phyloP scores from a whole-genome alignment of 2,113 vertebrate genomes.

The Piliocolobus tephrosceles region DNA sequence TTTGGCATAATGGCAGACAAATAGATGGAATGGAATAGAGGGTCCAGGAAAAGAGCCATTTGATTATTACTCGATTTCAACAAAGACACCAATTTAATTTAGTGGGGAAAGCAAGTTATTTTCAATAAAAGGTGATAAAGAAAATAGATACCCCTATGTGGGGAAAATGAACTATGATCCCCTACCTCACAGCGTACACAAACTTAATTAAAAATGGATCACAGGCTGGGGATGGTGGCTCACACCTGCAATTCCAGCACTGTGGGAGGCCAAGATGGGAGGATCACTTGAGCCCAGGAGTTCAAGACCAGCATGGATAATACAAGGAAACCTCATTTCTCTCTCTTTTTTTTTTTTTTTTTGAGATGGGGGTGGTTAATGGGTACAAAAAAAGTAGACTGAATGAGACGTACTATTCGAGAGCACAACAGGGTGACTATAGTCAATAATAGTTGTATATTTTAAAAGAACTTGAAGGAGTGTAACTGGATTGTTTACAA shows the following conservation, averaged over 20 bases:
- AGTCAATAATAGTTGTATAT: too few relatives aligned
- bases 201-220: conserved; percentile 9
- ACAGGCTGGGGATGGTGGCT: background rate
- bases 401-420: too few relatives aligned
- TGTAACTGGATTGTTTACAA: too few relatives aligned
- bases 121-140: background rate
- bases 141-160: background rate
- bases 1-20: background rate
- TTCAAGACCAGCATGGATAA: background rate
- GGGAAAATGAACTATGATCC: background rate
- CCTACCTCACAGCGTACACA: background rate
- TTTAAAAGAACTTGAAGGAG: too few relatives aligned
- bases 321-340: too few relatives aligned
- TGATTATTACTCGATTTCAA: background rate
- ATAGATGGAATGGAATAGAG: background rate
- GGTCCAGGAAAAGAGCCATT: background rate
- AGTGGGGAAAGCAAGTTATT: background rate
- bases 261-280: background rate
- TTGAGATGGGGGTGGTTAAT: too few relatives aligned
- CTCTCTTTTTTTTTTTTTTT: too few relatives aligned
- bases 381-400: too few relatives aligned
- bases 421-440: too few relatives aligned
- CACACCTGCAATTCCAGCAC: background rate
- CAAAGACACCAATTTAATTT: background rate
- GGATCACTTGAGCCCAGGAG: background rate